Percentiles rank a stretch among this genome's conserved stretches.
phyloP scores from a whole-genome alignment of 2,113 vertebrate species.

The Sinocyclocheilus rhinocerous region DNA sequence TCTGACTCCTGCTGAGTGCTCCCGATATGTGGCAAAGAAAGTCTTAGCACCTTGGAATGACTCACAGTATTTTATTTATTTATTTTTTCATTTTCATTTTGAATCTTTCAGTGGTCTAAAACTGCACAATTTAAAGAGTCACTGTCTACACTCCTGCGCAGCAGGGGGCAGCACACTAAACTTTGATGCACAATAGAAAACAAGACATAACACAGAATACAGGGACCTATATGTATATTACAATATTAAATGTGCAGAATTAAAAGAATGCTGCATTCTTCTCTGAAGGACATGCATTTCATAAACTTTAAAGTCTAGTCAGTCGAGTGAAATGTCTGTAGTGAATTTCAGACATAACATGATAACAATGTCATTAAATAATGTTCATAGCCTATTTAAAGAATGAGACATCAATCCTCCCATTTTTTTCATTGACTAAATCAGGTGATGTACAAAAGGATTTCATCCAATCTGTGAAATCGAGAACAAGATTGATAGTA shows the following conservation, averaged over 20 bases:
- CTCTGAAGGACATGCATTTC: background rate
- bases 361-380: background rate
- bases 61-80: background rate
- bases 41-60: conserved; percentile 9
- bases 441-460: no score
- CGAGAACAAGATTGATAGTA: no score
- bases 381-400: no score
- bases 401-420: no score
- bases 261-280: background rate
- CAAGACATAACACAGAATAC: background rate
- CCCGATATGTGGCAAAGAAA: background rate
- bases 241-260: background rate
- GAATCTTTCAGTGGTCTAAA: background rate
- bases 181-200: background rate
- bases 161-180: background rate
- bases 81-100: background rate
- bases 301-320: background rate
- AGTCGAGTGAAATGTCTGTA: no score
- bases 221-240: background rate
- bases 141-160: background rate
- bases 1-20: conserved; percentile 19
- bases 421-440: no score
- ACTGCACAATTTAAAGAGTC: background rate
- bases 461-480: no score
- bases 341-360: background rate